phyloP scores from a whole-genome alignment of 2,888 invertebrate genomes.

The Spilarctia lutea region DNA sequence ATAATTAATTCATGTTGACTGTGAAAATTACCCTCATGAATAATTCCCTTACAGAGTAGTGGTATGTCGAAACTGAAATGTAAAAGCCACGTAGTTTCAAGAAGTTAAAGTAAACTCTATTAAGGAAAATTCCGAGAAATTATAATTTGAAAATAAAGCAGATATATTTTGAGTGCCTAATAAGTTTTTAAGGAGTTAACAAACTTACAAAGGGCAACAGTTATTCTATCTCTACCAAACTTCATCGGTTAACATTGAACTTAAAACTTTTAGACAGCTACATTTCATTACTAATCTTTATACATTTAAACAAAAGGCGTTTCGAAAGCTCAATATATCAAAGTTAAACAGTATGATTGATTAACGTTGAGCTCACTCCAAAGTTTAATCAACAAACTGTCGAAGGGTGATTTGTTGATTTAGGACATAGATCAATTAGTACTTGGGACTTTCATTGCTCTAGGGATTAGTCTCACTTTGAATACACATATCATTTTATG shows the following conservation, averaged over 20 bases:
- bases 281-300: slow-evolving; percentile 11
- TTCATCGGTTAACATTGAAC: neutral
- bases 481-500: neutral
- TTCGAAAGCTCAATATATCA: slow-evolving; percentile 12
- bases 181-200: neutral
- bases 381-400: slow-evolving; percentile 33
- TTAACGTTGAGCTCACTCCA: slow-evolving; percentile 22
- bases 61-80: no score
- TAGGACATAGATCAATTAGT: slow-evolving; percentile 43
- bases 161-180: neutral
- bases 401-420: slow-evolving; percentile 34
- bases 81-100: neutral
- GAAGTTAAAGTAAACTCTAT: neutral
- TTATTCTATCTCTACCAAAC: neutral
- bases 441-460: slow-evolving; percentile 15
- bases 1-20: no score
- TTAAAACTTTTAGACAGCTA: neutral
- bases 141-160: neutral
- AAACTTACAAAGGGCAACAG: neutral
- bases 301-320: slow-evolving; percentile 29
- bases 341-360: slow-evolving; percentile 35
- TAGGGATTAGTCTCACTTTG: neutral
- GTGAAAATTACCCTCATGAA: no score
- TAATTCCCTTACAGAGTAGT: no score
- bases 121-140: neutral